Base-by-base conservation (phyloP, 2,888 invertebrate genomes). In the Tiliacea aurago region DNA sequence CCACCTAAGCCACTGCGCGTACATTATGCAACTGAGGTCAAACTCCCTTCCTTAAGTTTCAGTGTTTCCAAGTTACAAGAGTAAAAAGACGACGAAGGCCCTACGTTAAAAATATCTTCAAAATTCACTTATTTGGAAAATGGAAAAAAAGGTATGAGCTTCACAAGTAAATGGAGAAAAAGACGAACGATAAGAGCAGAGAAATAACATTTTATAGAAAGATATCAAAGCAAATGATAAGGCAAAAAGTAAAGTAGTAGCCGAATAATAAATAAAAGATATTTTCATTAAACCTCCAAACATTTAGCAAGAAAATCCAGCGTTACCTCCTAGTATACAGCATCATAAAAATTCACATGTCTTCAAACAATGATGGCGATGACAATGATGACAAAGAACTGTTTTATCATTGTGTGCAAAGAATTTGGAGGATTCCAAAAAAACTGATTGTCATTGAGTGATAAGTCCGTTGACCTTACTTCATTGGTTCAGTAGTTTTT, bases 361-460 rank as follows among this genome's bases (percentile, higher is more conserved):
- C 20, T 67, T 23, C 47, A 83, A 78, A 83, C 75, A 83, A 62
- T 76, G 82, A 68, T 66, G 69, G 68, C 20, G 65, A 78, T 85
- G 86, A 86, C 77, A 77, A 77, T 67, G 59, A 47, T 65, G 6
- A 81, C 80, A 82, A 84, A 84, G 74, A 81, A 73, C 9, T 84
- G 70, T 83, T 81, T 85, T 83, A 81, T 74, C 58, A 67, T 49
- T 78, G 56, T 86, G 77, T 86, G 79, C 10, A 18, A 10, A 85
- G 66, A 79, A 85, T 86, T 84, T 84, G 83, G 82, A 78, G 75
- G 71, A 73, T 78, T 81, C 78, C 80, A 76, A 73, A 77, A n/a
- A 83, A 78, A 68, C 55, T 80, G 80, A 82, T 85, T 66, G 76
- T 82, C 74, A 84, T 76, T 78, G 49, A 20, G 10, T 61, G 80